Evolutionary conservation across 2,797 vertebrate genomes (phyloP), one percentile per base, ranked within the genome.

Genomic region (Psittacula derbiana): DNA sequence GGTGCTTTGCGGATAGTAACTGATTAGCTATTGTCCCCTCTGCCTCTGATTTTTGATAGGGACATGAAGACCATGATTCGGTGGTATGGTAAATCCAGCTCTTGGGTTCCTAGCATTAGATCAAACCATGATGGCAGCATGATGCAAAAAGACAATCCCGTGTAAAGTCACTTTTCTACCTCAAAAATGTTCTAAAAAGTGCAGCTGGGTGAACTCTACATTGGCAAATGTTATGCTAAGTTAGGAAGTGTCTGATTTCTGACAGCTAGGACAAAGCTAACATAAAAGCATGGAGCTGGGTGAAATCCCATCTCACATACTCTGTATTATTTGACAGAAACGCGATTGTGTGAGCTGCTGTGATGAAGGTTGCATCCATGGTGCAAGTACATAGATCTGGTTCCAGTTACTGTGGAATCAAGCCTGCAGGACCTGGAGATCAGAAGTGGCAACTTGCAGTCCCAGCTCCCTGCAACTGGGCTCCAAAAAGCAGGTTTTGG

Each of bases 171-270:
- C n/a, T 89, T 93, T 58, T 49, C 44, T 65, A 4, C 73, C 38
- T n/a, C 53, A 72, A 20, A 75, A 92, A 25, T 12, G 3, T 58
- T 52, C 36, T 31, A 24, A 67, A 92, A 61, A 57, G 24, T 9
- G 21, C 16, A 20, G 2, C 64, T 10, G 9, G 12, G n/a, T 33
- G 20, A 93, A 17, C 8, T 85, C 16, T 6, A 11, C 0, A 0
- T 12, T 67, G 75, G 25, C 43, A 83, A 67, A 30, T 5, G 25
- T 70, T n/a, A 9, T 0, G 0, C 23, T 55, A 10, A 16, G 6
- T 41, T 33, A 41, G 76, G 44, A 64, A 38, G 52, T 66, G 47
- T 49, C 44, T 60, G 44, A 50, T 20, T 41, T 61, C 49, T 86
- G 80, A 65, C 25, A 53, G 8, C 25, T 53, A 61, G n/a, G 52